Base-by-base conservation (phyloP, 53 echinoderm and acorn worm species). In the Echinometra lucunter region DNA sequence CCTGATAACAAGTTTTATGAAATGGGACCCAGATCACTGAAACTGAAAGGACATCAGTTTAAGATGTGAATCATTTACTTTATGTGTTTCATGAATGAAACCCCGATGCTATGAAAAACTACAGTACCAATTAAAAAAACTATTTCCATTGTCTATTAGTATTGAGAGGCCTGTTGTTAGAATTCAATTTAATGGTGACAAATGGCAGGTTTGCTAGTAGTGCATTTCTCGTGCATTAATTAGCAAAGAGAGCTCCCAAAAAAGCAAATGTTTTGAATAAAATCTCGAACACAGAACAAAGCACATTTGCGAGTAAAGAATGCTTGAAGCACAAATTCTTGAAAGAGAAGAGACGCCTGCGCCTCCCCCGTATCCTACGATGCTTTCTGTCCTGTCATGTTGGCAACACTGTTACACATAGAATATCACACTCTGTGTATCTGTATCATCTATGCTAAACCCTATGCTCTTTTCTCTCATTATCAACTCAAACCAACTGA, bases 291-390 rank as follows among this genome's bases (percentile, higher is more conserved):
- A 74, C 37, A 74, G 53, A 53, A 53, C 13, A 13, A 53, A 53
- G 53, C 53, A 4, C 13, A 53, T 53, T 53, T 53, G 53, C 53
- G 53, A 74, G 74, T 74, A 35, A 37, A 35, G 3, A 8, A 74
- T 74, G 74, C 13, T 74, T 35, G 37, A 4, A 74, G 74, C 74
- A 74, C 34, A 74, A 74, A 74, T 35, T 74, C 74, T 74, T 37
- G 32, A 74, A 74, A n/a, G 35, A 74, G 32, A 74, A 32, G 74
- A 74, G 34, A 35, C 74, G 74, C 74, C 74, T 74, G 74, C 74
- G 37, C 74, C 37, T 35, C 74, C 34, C 34, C 74, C 37, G 37
- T 63, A 63, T 63, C 63, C 63, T 63, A 63, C 3, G 21, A 32
- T 34, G 2, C 74, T 74, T 34, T 35, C 74, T 35, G 32, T 34